These are phyloP conservation scores for Amblyraja radiata DNA, from an alignment of 2,797 vertebrate species.

Conservation along the genomic window DNA sequence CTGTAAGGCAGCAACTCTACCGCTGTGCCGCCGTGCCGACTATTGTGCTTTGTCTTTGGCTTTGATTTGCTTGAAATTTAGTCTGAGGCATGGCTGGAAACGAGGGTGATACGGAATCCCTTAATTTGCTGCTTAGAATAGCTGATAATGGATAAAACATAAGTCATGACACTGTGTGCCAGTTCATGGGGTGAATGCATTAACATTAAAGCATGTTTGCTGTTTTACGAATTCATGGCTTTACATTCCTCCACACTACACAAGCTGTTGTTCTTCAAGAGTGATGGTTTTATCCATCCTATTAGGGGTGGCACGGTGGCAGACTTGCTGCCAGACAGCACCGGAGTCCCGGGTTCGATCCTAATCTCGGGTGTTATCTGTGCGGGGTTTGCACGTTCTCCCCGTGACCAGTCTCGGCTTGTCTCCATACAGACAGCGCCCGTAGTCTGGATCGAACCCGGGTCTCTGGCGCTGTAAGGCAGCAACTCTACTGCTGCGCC, in stretches of 20 bases:
- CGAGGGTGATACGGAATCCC: not conserved
- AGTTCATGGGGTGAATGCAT: not conserved
- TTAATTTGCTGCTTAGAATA: not conserved
- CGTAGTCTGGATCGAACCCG: no score
- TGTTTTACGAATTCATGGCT: not conserved
- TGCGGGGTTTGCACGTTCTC: no score
- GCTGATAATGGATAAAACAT: constrained; percentile 9
- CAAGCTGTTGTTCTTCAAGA: constrained; percentile 22
- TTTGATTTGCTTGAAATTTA: constrained; percentile 13
- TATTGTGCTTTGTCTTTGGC: not conserved
- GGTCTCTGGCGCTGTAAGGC: no score
- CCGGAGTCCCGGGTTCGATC: no score
- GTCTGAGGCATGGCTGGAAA: not conserved
- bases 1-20: no score
- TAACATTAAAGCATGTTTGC: constrained; percentile 22
- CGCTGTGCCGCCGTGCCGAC: no score
- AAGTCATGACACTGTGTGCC: not conserved
- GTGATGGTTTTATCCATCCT: not conserved
- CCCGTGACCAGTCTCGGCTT: no score
- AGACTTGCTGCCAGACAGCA: no score
- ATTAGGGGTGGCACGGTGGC: no score
- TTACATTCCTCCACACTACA: not conserved
- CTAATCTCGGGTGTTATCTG: no score
- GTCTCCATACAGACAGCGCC: no score
- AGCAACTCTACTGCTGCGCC: no score